Evolutionary conservation across 2,797 vertebrate genomes (phyloP), one percentile per base, ranked within the genome.

Genomic region (Halcyon badia): DNA sequence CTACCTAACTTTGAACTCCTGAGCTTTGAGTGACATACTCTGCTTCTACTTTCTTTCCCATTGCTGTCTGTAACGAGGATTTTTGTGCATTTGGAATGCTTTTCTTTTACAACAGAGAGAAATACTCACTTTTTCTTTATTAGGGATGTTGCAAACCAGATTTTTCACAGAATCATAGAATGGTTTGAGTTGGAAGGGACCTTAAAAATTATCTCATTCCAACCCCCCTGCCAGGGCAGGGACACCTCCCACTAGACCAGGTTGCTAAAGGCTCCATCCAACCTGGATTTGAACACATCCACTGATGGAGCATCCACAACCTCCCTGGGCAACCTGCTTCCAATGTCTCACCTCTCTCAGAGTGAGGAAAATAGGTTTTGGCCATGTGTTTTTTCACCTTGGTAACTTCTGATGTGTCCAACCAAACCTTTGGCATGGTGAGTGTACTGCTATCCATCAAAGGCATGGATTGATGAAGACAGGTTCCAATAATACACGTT

Each of bases 401-500:
- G 15, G 16, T 57, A 39, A 35, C 28, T 94, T 87, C 17, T 68
- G 28, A 42, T 24, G 8, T 18, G 3, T 65, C 33, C 22, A 92
- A 14, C 7, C 25, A 66, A 77, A 73, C 6, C 15, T 68, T 73
- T 76, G 56, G 15, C 25, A 9, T 56, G 35, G 5, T 66, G 20
- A 70, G 2, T 22, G 8, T 64, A 17, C 18, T 52, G 18, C 14
- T 75, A 2, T 57, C 41, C 18, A 8, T 28, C 1, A 2, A 73
- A 78, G 24, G 9, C n/a, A 18, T 25, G 11, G 28, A 31, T 41
- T 77, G 49, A 3, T 60, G 41, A 73, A 5, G 21, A 10, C 14
- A 52, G 1, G 0, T 6, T 77, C 15, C 0, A 0, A 9, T 3
- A 56, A 3, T 33, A 10, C 5, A 46, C 7, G 46, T 46, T 46